Base-by-base conservation (phyloP, 2,888 invertebrate genomes). In the Enchytraeus crypticus region DNA sequence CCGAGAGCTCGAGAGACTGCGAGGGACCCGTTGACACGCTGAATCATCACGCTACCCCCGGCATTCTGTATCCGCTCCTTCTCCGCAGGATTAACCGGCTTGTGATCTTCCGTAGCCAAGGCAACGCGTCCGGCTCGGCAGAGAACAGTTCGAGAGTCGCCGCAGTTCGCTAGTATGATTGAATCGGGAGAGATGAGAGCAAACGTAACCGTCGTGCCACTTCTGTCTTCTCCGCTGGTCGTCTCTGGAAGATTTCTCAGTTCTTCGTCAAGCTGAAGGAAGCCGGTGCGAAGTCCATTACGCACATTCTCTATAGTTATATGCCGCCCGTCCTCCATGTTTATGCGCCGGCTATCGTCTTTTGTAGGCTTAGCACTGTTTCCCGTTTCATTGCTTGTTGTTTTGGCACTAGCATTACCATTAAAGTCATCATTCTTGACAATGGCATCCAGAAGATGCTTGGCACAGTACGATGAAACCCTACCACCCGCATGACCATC, bases 121-220 rank as follows among this genome's bases (percentile, higher is more conserved):
- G 69, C 68, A 51, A 92, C 90, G 67, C 82, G 82, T 21, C 89
- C 89, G 69, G 86, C 85, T 49, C 90, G 85, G 72, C 90, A 90
- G 26, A 97, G 81, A 29, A 98, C 89, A 4, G 92, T 95, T 56
- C 98, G 85, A 1, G 96, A 97, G 68, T 80, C 79, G 78, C 80
- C 81, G 68, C 79, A 79, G 67, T 80, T 80, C 59, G 74, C 79
- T 69, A 80, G 76, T 71, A 80, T 82, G 59, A 85, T 78, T 72
- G 84, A 83, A 71, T 86, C 86, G 8, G 93, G 90, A 59, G 96
- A 92, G 65, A 98, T 86, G 72, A 98, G 89, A 65, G 90, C 90
- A 81, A 93, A 93, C n/a, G 98, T 93, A 23, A 96, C 97, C 55
- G 98, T 98, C 18, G 96, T 93, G 57, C 98, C 98, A 66, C 92